Percentiles rank a stretch among this genome's conserved stretches.
These are phyloP conservation scores for Lophochroa leadbeateri DNA, from an alignment of 2,113 vertebrate genomes.

Conservation along the genomic window DNA sequence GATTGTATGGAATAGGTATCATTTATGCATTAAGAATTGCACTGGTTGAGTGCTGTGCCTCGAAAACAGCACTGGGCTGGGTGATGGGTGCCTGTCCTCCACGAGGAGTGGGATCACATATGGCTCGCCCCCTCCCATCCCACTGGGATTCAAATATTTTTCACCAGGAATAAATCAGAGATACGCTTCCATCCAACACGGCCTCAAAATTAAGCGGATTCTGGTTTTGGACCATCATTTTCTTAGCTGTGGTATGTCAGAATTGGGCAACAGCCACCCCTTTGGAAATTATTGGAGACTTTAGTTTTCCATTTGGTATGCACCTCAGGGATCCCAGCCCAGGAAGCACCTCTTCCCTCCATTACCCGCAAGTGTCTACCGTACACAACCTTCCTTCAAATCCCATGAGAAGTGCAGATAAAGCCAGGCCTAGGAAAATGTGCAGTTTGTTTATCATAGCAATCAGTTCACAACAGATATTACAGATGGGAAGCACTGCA, in stretches of 20 bases:
- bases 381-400: background rate
- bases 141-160: background rate
- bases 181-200: accelerated
- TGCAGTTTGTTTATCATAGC: background rate
- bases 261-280: background rate
- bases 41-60: background rate
- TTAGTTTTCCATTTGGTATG: background rate
- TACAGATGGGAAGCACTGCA: background rate
- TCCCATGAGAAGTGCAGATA: background rate
- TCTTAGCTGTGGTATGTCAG: background rate
- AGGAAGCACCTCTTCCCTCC: background rate
- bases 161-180: background rate
- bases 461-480: background rate
- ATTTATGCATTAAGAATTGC: background rate
- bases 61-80: background rate
- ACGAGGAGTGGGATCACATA: accelerated
- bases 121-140: background rate
- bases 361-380: accelerated
- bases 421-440: background rate
- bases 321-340: background rate
- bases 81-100: background rate
- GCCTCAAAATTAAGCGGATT: background rate
- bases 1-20: background rate
- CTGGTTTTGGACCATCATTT: background rate
- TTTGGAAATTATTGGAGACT: background rate